phyloP scores from a whole-genome alignment of 2,113 vertebrate species.

The Antennarius striatus region DNA sequence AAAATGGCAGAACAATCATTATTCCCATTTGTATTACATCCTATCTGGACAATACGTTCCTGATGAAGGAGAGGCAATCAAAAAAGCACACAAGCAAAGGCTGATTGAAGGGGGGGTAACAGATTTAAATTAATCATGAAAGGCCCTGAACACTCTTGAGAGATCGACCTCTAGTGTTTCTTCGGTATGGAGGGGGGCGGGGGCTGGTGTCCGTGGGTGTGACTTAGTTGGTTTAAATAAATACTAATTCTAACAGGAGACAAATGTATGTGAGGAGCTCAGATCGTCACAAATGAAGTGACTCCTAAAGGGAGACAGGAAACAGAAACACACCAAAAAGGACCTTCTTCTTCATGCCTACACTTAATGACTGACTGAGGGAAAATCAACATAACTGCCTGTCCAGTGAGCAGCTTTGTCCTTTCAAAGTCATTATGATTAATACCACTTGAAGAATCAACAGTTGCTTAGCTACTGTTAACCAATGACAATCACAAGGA shows the following conservation, averaged over 20 bases:
- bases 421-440: slow-evolving; percentile 9
- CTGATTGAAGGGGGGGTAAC: not conserved
- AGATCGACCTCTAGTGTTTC: slow-evolving; percentile 2
- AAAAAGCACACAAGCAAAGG: slow-evolving; percentile 5
- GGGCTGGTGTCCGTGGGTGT: not conserved
- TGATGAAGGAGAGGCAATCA: not conserved
- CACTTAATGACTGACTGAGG: slow-evolving; percentile 23
- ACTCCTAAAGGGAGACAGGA: no score
- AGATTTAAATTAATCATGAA: not conserved
- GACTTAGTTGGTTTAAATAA: not conserved
- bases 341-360: not conserved
- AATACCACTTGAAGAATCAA: slow-evolving; percentile 12
- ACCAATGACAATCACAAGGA: not conserved
- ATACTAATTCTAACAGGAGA: not conserved
- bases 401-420: slow-evolving; percentile 1
- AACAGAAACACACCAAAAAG: no score
- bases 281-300: not conserved
- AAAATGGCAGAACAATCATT: not conserved
- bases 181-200: not conserved
- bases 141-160: slow-evolving; percentile 20
- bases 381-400: slow-evolving; percentile 20
- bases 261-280: not conserved
- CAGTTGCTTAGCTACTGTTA: not conserved
- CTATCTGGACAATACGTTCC: not conserved
- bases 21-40: not conserved